A percentile compares a stretch with the other conserved stretches of the same genome.
Conservation (phyloP, 2,888 invertebrate genomes). For the Neuroscelio doddi region DNA sequence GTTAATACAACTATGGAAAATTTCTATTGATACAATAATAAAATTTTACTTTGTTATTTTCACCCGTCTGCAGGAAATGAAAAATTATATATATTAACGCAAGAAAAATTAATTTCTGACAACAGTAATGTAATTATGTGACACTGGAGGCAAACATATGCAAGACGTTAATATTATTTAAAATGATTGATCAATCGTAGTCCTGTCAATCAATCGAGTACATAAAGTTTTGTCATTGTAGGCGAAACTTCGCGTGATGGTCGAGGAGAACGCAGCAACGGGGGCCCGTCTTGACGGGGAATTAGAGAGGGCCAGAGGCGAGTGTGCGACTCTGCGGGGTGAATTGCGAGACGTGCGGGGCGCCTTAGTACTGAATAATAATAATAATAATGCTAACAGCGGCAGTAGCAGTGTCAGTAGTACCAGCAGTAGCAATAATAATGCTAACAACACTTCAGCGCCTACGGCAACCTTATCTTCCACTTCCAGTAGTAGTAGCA, state of each 20-base stretch:
- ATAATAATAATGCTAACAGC: constrained; percentile 53
- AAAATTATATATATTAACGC: background rate
- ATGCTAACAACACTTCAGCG: constrained; percentile 51
- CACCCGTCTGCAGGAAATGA: background rate
- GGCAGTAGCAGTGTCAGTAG: constrained; percentile 51
- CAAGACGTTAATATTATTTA: too few species aligned
- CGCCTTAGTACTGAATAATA: constrained; percentile 64
- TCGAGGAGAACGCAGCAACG: constrained; percentile 83
- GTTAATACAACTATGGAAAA: too few species aligned
- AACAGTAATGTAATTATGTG: too few species aligned
- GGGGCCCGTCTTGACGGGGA: constrained; percentile 74
- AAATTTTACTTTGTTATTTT: too few species aligned
- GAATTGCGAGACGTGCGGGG: constrained; percentile 75
- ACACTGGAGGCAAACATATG: too few species aligned
- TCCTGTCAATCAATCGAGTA: too few species aligned
- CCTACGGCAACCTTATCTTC: constrained; percentile 53
- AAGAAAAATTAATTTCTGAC: too few species aligned
- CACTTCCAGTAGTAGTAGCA: constrained; percentile 50
- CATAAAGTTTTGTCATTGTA: constrained; percentile 67
- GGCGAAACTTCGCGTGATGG: constrained; percentile 90
- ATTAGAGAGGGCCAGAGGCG: constrained; percentile 78
- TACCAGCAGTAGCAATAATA: constrained; percentile 53
- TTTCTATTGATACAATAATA: too few species aligned
- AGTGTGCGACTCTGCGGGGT: constrained; percentile 74
- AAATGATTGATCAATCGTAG: too few species aligned